Conservation (phyloP, 2,888 invertebrate genomes). For the Hipparchia semele region DNA sequence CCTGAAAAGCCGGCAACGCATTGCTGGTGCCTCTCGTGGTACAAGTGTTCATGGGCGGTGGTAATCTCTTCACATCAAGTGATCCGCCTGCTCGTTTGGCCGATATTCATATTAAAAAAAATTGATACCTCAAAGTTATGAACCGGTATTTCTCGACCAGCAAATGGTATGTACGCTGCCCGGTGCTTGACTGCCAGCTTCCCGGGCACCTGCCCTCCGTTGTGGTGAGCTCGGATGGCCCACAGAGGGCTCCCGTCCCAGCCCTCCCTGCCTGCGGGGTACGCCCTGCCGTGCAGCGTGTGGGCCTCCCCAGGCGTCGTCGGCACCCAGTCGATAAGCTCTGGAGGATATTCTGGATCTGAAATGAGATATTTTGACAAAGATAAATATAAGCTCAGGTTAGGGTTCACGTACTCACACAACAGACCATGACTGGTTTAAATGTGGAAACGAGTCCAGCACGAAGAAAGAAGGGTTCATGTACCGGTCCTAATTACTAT, state of each 20-base stretch:
- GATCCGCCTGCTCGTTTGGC: too few species aligned
- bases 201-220: slow-evolving; percentile 70
- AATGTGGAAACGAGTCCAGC: too few species aligned
- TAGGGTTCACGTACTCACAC: too few species aligned
- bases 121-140: slow-evolving; percentile 68
- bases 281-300: slow-evolving; percentile 57
- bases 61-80: too few species aligned
- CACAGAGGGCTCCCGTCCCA: slow-evolving; percentile 76
- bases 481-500: too few species aligned
- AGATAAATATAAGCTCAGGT: neutral
- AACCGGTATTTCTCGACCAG: slow-evolving; percentile 68
- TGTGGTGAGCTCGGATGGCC: slow-evolving; percentile 70
- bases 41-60: too few species aligned
- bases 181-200: slow-evolving; percentile 69
- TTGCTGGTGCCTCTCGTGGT: too few species aligned
- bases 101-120: too few species aligned
- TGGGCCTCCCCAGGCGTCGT: slow-evolving; percentile 56
- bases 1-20: too few species aligned
- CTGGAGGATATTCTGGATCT: slow-evolving; percentile 38
- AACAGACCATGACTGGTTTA: too few species aligned
- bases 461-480: too few species aligned
- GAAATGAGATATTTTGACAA: slow-evolving; percentile 15
- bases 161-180: slow-evolving; percentile 65
- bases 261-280: slow-evolving; percentile 69
- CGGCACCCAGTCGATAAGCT: slow-evolving; percentile 63